Base-by-base conservation (phyloP, 2,888 invertebrate genomes). In the Lochmaea crataegi region DNA sequence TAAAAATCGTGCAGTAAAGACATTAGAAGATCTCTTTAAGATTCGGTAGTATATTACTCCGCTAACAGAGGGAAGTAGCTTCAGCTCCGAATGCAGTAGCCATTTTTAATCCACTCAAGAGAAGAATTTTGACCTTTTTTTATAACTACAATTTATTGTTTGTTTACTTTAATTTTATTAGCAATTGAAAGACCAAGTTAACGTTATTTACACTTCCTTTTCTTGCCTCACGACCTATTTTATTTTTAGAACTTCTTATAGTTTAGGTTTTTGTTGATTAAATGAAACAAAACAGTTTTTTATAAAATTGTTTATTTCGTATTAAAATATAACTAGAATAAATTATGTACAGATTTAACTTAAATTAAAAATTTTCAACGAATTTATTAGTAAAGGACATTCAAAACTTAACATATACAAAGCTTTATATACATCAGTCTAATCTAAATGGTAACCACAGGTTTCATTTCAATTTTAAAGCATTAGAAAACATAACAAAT, bases 351-450 rank as follows among this genome's bases (percentile, higher is more conserved):
- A 69, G 3, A 26, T 69, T 63, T 56, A 53, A 16, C 58, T 58
- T 67, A 65, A 56, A 51, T 32, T 63, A 61, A 45, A 60, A 60
- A 7, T 38, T 42, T 65, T 61, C 10, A 68, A 68, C 65, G 53
- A 71, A 11, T 42, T 53, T 48, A 71, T 71, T 66, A 66, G 66
- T 67, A 61, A 71, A n/a, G n/a, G 18, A 53, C 61, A 67, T 71
- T 42, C 41, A 64, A 64, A 71, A 71, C 71, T 71, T 71, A 66
- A 66, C 65, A 71, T 61, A 72, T 61, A 72, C 57, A 76, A 71
- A 73, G 71, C 73, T 76, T 66, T 71, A 76, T 76, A 42, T 70
- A 76, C 70, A 72, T 72, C 76, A 70, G 75, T 71, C 68, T 71
- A 71, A 66, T 32, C 75, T 73, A 69, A 57, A 68, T 65, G 60